Evolutionary conservation across 2,797 vertebrate species (phyloP), one percentile per base, ranked within the genome.

Genomic region (Lerista edwardsae): DNA sequence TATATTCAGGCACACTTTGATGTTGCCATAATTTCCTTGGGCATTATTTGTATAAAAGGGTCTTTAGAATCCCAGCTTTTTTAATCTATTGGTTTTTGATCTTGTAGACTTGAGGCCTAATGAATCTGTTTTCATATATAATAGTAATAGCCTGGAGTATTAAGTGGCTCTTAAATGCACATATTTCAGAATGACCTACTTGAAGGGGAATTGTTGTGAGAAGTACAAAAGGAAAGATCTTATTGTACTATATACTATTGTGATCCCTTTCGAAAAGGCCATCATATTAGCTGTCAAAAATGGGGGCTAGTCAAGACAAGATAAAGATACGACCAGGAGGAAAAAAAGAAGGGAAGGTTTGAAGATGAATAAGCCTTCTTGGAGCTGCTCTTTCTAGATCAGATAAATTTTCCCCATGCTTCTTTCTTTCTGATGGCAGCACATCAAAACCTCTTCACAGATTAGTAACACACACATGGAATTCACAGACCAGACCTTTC

Each of bases 341-440:
- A 2, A 0, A 1, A 2, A 0, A 23, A 69, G 86, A 86, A 89
- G 72, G 64, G 87, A 94, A 85, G 88, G 64, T n/a, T 90, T 77
- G 61, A 84, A 90, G 90, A 90, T 93, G 91, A 95, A 95, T 93
- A 91, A 86, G 15, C 41, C 81, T 92, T 92, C 78, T 61, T 82
- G 87, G 93, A 93, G 75, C 51, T 95, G 95, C 86, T 94, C 93
- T 96, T 96, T 94, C 91, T 77, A 85, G 59, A 94, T 96, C 94
- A 94, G 95, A 96, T 96, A 95, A 95, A 90, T 88, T 87, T 84
- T 84, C 73, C 87, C 74, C 69, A 36, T 31, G 69, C 89, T 82
- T 89, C 72, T 74, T 36, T n/a, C 55, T 81, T 93, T 85, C 76
- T 62, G 69, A 41, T 83, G 84, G 47, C 47, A 57, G 79, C 57